Base-by-base conservation (phyloP, 2,797 vertebrate genomes). In the Sphaeramia orbicularis region DNA sequence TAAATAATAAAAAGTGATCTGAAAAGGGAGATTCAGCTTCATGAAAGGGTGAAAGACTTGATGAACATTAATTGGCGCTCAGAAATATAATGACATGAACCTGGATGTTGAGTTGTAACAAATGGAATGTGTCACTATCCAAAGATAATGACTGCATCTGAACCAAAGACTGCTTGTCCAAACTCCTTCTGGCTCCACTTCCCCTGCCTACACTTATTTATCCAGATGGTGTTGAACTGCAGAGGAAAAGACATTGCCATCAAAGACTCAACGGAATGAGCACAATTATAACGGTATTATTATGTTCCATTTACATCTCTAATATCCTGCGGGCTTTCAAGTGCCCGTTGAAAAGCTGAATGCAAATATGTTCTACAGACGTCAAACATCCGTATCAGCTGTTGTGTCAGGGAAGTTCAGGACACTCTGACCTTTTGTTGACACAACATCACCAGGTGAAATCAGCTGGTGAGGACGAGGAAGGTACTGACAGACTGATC, bases 161-260 rank as follows among this genome's bases (percentile, higher is more conserved):
- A 74, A 86, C 66, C 65, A 77, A 86, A 75, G 75, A 81, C 65
- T 65, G 64, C 45, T 83, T 61, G 66, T 79, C 65, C 57, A 65
- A 78, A 80, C 74, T 69, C 72, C 74, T 68, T 55, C 60, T 66
- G 68, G 63, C 86, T 77, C 62, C 4, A 42, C 47, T 14, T 53
- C 51, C 59, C 57, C 67, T 63, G 79, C 65, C 81, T 58, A 42
- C 35, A 32, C 60, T 65, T 59, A 85, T 85, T 85, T 72, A 63
- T 77, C 83, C 86, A 91, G 86, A 91, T 91, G 81, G 86, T 74
- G 72, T 71, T 48, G 66, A 75, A 83, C 78, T 68, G 65, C 56
- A 76, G 49, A 56, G 76, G n/a, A 76, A 81, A 76, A 85, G 78
- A 57, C 74, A 77, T 47, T 4, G 51, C 74, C 75, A 82, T 90